Percentiles rank a stretch among this genome's conserved stretches.
These are phyloP conservation scores for Zapus hudsonius DNA, from an alignment of 2,113 vertebrate species.

Conservation along the genomic window DNA sequence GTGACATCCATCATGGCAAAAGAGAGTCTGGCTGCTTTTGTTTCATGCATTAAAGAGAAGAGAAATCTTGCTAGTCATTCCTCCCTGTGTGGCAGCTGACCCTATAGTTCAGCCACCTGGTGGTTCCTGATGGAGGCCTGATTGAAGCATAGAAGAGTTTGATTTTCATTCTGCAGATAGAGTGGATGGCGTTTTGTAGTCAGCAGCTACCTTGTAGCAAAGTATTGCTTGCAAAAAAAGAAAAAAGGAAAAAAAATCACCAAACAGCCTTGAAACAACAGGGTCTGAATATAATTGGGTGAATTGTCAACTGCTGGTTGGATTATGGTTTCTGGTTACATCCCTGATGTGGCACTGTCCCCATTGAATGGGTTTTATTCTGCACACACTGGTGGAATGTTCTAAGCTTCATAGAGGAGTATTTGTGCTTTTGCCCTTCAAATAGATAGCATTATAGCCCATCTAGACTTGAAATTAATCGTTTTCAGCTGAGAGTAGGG, in stretches of 20 bases:
- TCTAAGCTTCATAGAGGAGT: conserved; percentile 51
- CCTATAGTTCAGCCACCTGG: background rate
- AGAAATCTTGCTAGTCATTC: background rate
- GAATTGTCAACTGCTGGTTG: conserved; percentile 21
- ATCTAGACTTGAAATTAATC: conserved; percentile 44
- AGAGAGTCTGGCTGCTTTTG: conserved; percentile 43
- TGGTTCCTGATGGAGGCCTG: background rate
- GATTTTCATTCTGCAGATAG: conserved; percentile 59
- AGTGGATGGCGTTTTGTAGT: conserved; percentile 58
- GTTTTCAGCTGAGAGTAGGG: background rate
- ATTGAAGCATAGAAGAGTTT: conserved; percentile 38
- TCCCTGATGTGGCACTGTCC: background rate
- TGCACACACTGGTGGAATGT: conserved; percentile 1
- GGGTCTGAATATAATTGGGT: conserved; percentile 30
- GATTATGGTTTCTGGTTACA: conserved; percentile 36
- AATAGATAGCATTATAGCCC: background rate
- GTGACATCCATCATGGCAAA: background rate
- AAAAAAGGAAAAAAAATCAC: background rate
- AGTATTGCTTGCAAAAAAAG: conserved; percentile 34
- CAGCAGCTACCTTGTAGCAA: conserved; percentile 37
- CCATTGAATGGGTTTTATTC: conserved; percentile 35
- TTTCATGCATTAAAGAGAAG: conserved; percentile 44
- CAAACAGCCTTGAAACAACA: conserved; percentile 43
- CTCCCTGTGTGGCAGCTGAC: conserved; percentile 9
- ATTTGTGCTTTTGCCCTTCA: conserved; percentile 58